phyloP scores from a whole-genome alignment of 2,113 vertebrate genomes.

The Ranitomeya variabilis region DNA sequence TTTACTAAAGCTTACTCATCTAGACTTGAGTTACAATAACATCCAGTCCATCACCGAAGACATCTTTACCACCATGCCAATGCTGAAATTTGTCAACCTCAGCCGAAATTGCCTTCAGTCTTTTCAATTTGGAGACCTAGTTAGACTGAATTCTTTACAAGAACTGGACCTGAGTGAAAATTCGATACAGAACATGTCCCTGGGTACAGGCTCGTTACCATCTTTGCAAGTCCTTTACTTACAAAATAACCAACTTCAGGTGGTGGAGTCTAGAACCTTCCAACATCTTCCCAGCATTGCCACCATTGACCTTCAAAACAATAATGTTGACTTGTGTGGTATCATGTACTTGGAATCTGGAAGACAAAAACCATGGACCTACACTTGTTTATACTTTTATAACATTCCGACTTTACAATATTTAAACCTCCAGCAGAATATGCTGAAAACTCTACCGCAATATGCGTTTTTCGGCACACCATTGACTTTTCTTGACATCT shows the following conservation, averaged over 20 bases:
- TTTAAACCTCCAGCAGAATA: constrained; percentile 82
- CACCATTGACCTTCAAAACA: constrained; percentile 80
- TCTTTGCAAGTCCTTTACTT: constrained; percentile 77
- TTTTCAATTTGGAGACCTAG: constrained; percentile 66
- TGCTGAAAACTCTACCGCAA: constrained; percentile 70
- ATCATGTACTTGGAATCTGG: constrained; percentile 62
- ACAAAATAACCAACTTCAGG: constrained; percentile 77
- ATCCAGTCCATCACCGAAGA: constrained; percentile 76
- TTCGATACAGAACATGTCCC: constrained; percentile 73
- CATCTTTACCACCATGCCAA: constrained; percentile 78
- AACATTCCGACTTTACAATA: constrained; percentile 70
- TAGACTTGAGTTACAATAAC: constrained; percentile 93
- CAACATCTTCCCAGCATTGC: constrained; percentile 74
- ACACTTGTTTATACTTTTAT: constrained; percentile 76
- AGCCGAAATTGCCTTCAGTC: constrained; percentile 86
- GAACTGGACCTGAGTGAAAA: constrained; percentile 86
- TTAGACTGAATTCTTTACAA: constrained; percentile 69
- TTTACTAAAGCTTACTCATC: constrained; percentile 72
- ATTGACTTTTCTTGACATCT: constrained; percentile 80
- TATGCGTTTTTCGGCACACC: constrained; percentile 77
- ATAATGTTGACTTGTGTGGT: constrained; percentile 75
- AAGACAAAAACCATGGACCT: constrained; percentile 58
- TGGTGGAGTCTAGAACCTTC: constrained; percentile 74
- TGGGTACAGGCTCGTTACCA: constrained; percentile 64
- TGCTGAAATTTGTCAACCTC: constrained; percentile 84